Evolutionary conservation across 2,888 invertebrate genomes (phyloP), one percentile per base, ranked within the genome.

Genomic region (Tetheella fluctuosa): DNA sequence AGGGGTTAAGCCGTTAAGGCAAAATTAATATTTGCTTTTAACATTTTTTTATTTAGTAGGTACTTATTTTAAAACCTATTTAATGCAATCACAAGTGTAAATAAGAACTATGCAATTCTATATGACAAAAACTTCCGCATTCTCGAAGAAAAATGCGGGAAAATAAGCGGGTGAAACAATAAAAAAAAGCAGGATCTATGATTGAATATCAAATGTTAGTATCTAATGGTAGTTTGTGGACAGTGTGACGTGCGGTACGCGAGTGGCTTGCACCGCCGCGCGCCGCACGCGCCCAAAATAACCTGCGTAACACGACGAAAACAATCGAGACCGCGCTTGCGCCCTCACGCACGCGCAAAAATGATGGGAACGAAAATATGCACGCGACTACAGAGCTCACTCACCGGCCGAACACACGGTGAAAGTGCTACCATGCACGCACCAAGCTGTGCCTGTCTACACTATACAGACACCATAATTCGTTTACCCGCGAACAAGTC

Each of bases 241-340:
- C 81, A 84, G 83, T 79, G 75, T 79, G 83, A 83, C 79, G 86
- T 85, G 88, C 83, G 85, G 86, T 85, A 88, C 83, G 85, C 84
- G 85, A 86, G 88, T 82, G 88, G 87, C 86, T 79, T 81, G 84
- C 86, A 83, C 73, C 87, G 83, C 82, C 75, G 74, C 75, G 74
- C 83, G 86, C 79, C 83, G 85, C 84, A 76, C 81, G 79, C 82
- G 86, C 88, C 83, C 84, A 82, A 92, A 91, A 92, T 91, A 90
- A 90, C 86, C 88, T 83, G 85, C 89, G 86, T 87, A 91, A 92
- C 88, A 91, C 91, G 88, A 93, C 90, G 91, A 93, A 93, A 93
- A 93, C 92, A 91, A 92, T 91, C 86, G 86, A 80, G 82, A 82
- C 82, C 85, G 88, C 83, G 85, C 83, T 79, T 83, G 88, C 84